Percentiles rank a stretch among this genome's conserved stretches.
Conservation (phyloP, 2,797 vertebrate genomes). For the Notamacropus eugenii region DNA sequence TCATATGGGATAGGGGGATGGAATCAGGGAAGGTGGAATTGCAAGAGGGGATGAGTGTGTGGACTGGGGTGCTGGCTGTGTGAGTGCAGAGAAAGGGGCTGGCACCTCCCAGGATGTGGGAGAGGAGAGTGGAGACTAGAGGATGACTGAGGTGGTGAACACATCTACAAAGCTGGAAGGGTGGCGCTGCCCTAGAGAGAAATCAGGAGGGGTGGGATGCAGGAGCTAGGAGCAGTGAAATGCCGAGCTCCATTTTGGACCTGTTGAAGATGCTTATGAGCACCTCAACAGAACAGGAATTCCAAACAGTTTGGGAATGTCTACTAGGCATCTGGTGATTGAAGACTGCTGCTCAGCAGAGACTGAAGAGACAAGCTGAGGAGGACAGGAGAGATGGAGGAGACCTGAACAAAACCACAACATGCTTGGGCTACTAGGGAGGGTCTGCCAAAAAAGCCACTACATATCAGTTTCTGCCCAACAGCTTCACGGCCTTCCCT, state of each 20-base stretch:
- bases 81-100: too few species aligned
- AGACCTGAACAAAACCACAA: neutral
- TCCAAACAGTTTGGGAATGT: neutral
- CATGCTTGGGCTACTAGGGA: accelerated
- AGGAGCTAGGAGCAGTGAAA: too few species aligned
- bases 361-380: too few species aligned
- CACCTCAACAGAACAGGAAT: neutral
- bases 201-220: neutral
- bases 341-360: neutral
- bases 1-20: neutral
- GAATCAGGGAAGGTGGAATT: too few species aligned
- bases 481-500: neutral
- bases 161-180: neutral
- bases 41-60: neutral
- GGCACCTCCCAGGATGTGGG: neutral
- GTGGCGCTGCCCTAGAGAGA: neutral
- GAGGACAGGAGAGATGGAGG: neutral
- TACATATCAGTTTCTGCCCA: neutral
- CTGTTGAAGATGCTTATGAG: neutral
- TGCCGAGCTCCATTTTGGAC: too few species aligned
- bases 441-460: neutral
- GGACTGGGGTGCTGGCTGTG: too few species aligned
- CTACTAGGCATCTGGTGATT: neutral
- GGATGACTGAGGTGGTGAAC: too few species aligned
- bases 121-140: neutral